Base-by-base conservation (phyloP, 1,140 invertebrate genomes). In the Epicauta chinensis region DNA sequence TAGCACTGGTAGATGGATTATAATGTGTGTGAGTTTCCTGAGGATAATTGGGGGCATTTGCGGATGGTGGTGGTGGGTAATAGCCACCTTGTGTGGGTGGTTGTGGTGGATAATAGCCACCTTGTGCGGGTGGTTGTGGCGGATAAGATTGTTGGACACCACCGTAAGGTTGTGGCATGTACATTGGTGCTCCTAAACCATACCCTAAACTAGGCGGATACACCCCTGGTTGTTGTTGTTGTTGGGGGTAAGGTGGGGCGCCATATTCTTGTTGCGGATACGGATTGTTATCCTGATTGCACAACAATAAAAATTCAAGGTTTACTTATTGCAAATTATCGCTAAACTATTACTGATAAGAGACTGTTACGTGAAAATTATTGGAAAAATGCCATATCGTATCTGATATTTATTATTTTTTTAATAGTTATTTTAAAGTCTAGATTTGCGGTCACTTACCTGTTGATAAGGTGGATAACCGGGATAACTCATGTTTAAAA, bases 141-240 rank as follows among this genome's bases (percentile, higher is more conserved):
- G 53, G 48, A 38, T 48, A 51, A 7, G 60, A 55, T n/a, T 60
- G 51, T 15, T 35, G n/a, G 13, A 16, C 14, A 12, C 42, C 55
- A 15, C 49, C 54, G 29, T 45, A 49, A 57, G 65, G 63, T 57
- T 66, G 61, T 11, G 68, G 66, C 68, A 70, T 70, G 38, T 63
- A 63, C 57, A 70, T 67, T 1, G 68, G 68, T 0, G 64, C 51
- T 37, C 60, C 58, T n/a, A 59, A 42, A n/a, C 48, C 53, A 38
- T 58, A 66, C 11, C 66, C 68, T 16, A 67, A 53, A 51, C 60
- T 62, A 32, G 67, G 65, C 3, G 68, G 65, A 42, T 62, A 67
- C 15, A 68, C 56, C 11, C 51, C 51, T 10, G 56, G 55, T 13
- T 49, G 50, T 17, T 44, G 54, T 12, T 61, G 61, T 23, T 0